phyloP scores from a whole-genome alignment of 2,797 vertebrate species.

The Allobates femoralis region DNA sequence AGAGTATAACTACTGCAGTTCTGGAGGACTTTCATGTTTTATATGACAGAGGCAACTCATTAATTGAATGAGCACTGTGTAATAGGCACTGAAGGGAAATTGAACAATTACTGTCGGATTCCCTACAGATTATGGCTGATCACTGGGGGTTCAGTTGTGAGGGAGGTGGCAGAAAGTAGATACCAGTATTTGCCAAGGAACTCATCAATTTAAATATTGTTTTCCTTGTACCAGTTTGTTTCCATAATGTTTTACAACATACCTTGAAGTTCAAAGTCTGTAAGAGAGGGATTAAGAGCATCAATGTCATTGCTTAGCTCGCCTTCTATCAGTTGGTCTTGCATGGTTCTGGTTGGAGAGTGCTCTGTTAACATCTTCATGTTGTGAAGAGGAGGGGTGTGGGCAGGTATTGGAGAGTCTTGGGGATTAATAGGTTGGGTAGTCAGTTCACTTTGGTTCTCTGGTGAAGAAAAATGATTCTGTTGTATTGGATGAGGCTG shows the following conservation, averaged over 20 bases:
- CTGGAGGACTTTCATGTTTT: too few relatives aligned
- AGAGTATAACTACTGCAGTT: too few relatives aligned
- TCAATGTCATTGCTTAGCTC: conserved; percentile 89
- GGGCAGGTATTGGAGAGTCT: conserved; percentile 81
- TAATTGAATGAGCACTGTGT: too few relatives aligned
- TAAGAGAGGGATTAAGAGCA: conserved; percentile 91
- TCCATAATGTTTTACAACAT: neutral
- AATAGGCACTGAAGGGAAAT: too few relatives aligned
- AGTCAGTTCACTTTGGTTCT: conserved; percentile 72
- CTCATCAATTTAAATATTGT: neutral
- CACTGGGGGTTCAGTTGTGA: too few relatives aligned
- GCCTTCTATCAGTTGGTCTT: conserved; percentile 85
- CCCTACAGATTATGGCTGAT: too few relatives aligned
- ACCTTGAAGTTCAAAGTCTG: conserved; percentile 96
- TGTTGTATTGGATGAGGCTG: conserved; percentile 69
- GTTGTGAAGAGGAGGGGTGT: conserved; percentile 78
- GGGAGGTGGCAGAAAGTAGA: too few relatives aligned
- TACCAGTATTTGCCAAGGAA: too few relatives aligned
- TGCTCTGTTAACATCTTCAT: conserved; percentile 76
- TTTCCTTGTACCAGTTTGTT: neutral
- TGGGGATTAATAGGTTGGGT: conserved; percentile 73
- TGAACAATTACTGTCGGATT: too few relatives aligned
- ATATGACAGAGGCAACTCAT: too few relatives aligned
- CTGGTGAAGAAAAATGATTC: conserved; percentile 69
- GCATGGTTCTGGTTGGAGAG: conserved; percentile 76